phyloP scores from a whole-genome alignment of 2,113 vertebrate genomes.

The Pygathrix nemaeus region DNA sequence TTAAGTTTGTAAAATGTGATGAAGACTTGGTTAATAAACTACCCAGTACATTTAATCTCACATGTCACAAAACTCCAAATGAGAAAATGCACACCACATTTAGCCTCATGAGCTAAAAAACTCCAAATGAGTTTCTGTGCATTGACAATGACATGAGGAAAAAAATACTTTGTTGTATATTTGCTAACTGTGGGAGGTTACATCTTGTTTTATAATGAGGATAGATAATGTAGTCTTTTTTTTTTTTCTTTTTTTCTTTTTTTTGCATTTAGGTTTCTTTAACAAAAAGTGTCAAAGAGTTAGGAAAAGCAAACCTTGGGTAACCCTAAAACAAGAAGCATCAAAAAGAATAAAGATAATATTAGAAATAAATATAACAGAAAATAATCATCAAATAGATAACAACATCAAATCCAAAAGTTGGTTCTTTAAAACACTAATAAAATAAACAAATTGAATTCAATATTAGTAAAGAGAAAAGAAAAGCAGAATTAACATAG shows the following conservation, averaged over 20 bases:
- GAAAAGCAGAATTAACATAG: background rate
- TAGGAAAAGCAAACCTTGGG: background rate
- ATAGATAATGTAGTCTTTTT: background rate
- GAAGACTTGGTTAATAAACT: constrained; percentile 68
- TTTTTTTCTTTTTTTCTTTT: background rate
- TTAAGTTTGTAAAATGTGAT: constrained; percentile 52
- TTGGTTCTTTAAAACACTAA: background rate
- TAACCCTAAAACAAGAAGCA: background rate
- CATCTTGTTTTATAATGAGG: constrained; percentile 41
- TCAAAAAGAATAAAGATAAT: background rate
- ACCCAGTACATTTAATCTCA: constrained; percentile 73
- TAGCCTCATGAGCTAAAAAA: constrained; percentile 63
- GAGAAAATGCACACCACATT: constrained; percentile 77
- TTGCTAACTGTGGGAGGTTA: constrained; percentile 2
- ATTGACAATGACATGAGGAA: background rate
- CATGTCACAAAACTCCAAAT: constrained; percentile 75
- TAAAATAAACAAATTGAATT: background rate
- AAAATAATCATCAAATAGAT: background rate
- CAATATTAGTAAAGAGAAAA: background rate
- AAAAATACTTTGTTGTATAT: constrained; percentile 24
- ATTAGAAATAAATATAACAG: background rate
- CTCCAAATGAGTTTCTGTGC: constrained; percentile 60
- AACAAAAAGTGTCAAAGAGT: background rate
- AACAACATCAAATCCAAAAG: background rate
- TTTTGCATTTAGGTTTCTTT: background rate